phyloP scores from a whole-genome alignment of 23 tunicate species.

The Halocynthia roretzi region DNA sequence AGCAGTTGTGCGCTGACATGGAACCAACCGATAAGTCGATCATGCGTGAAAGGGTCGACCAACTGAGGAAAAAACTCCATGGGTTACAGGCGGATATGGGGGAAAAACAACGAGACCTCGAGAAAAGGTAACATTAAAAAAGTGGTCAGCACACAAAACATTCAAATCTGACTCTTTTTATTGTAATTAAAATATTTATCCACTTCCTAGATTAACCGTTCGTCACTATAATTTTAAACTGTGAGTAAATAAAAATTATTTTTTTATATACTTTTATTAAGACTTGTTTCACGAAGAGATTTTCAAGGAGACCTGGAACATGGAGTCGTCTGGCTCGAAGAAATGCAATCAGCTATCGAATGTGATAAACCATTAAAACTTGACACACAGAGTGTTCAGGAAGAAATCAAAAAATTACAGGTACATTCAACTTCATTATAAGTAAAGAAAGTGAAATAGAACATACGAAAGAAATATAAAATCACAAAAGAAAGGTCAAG shows the following conservation, averaged over 20 bases:
- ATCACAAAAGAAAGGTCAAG: background rate
- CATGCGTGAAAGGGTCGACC: constrained; percentile 66
- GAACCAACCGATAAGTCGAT: constrained; percentile 46
- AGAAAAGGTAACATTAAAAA: constrained; percentile 40
- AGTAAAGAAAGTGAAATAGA: background rate
- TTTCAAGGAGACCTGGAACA: constrained; percentile 82
- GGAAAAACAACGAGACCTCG: constrained; percentile 69
- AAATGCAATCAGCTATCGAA: constrained; percentile 55
- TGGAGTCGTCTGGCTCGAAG: constrained; percentile 82
- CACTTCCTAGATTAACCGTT: background rate
- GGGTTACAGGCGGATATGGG: constrained; percentile 49
- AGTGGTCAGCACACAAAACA: too few species aligned
- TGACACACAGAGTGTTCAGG: constrained; percentile 74
- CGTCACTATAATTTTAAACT: background rate
- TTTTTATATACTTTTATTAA: background rate
- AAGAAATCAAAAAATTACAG: constrained; percentile 83
- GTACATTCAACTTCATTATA: constrained; percentile 6
- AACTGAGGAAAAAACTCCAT: constrained; percentile 45
- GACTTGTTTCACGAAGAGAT: constrained; percentile 70
- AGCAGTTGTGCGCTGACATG: constrained; percentile 82
- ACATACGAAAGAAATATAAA: background rate
- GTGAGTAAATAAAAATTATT: too few species aligned
- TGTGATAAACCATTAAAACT: constrained; percentile 72
- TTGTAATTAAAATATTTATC: too few species aligned
- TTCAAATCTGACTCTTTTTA: too few species aligned